These are phyloP conservation scores for Paralichthys olivaceus DNA, from an alignment of 2,113 vertebrate species.

Conservation along the genomic window DNA sequence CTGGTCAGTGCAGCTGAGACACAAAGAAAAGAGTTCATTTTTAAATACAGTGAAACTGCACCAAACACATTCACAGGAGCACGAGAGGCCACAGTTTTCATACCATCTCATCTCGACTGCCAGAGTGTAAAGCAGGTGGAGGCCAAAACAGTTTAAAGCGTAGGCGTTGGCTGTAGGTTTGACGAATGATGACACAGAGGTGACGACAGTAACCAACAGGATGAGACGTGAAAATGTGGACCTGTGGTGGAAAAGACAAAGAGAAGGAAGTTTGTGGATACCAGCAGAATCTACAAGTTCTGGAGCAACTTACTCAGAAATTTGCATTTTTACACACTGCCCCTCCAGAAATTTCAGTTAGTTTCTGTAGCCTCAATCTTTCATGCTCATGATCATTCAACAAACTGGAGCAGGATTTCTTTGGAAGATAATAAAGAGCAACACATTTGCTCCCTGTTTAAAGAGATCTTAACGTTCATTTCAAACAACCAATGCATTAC, in stretches of 20 bases:
- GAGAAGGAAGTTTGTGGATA: not conserved
- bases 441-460: too few relatives aligned
- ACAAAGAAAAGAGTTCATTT: not conserved
- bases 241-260: slow-evolving; percentile 72
- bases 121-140: slow-evolving; percentile 88
- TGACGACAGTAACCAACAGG: slow-evolving; percentile 74
- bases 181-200: slow-evolving; percentile 87
- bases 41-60: not conserved
- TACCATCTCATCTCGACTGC: slow-evolving; percentile 87
- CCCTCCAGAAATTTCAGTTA: too few relatives aligned
- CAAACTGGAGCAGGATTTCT: not conserved
- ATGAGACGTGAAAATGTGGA: slow-evolving; percentile 82
- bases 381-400: too few relatives aligned
- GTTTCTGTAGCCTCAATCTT: too few relatives aligned
- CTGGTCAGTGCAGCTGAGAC: slow-evolving; percentile 83
- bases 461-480: too few relatives aligned
- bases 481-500: not conserved
- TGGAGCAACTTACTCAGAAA: too few relatives aligned
- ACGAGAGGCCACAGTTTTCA: not conserved
- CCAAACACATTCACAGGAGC: not conserved
- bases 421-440: too few relatives aligned
- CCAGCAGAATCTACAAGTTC: too few relatives aligned
- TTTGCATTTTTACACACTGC: too few relatives aligned
- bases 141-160: slow-evolving; percentile 86
- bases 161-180: slow-evolving; percentile 91